Conservation (phyloP, 1,140 invertebrate genomes). For the Drosophila rufa region DNA sequence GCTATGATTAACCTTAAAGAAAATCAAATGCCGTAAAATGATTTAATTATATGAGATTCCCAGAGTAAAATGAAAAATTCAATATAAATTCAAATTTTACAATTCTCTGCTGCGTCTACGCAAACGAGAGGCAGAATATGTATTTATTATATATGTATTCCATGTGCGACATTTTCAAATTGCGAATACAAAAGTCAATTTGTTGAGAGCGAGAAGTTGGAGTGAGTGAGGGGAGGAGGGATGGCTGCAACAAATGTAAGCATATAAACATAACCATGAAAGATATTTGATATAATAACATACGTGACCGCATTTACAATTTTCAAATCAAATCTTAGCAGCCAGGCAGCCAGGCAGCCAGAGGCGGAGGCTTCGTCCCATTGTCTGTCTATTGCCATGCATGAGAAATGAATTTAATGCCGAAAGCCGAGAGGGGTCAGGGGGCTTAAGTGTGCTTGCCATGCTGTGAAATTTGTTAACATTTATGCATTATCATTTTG, state of each 20-base stretch:
- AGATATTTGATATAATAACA: constrained; percentile 84
- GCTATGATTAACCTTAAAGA: constrained; percentile 23
- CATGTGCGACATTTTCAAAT: constrained; percentile 68
- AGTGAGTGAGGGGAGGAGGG: constrained; percentile 4
- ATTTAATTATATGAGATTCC: constrained; percentile 69
- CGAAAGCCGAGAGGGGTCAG: neutral
- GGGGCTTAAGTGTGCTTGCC: constrained; percentile 29
- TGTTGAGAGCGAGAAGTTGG: constrained; percentile 53
- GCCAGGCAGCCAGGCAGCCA: constrained; percentile 20
- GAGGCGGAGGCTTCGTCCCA: constrained; percentile 20
- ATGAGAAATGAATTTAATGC: constrained; percentile 72
- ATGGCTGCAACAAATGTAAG: constrained; percentile 42
- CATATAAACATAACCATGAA: constrained; percentile 80
- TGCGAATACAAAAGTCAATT: constrained; percentile 78
- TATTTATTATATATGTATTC: constrained; percentile 32
- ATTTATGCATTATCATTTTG: constrained; percentile 66
- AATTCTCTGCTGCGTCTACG: neutral
- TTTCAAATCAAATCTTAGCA: constrained; percentile 75
- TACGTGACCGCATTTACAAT: constrained; percentile 84
- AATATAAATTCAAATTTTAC: constrained; percentile 80
- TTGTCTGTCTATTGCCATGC: constrained; percentile 59
- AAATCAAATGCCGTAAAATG: constrained; percentile 63
- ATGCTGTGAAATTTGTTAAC: constrained; percentile 72
- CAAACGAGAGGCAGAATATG: constrained; percentile 32
- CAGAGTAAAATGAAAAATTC: constrained; percentile 48